A percentile compares a stretch with the other conserved stretches of the same genome.
phyloP scores from a whole-genome alignment of 2,888 invertebrate species.

The Rhamnusium bicolor region DNA sequence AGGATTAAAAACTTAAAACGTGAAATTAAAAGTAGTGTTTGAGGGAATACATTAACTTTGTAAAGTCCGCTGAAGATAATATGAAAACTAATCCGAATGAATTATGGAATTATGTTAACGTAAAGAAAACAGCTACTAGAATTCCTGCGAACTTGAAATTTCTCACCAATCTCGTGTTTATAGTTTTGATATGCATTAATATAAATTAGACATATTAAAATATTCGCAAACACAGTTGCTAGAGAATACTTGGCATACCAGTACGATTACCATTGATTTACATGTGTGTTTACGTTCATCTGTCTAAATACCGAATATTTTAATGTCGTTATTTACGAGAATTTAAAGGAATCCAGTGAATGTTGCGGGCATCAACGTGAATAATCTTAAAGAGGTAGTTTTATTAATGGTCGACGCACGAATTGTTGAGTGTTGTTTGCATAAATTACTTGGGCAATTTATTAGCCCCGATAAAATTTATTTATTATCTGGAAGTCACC shows the following conservation, averaged over 20 bases:
- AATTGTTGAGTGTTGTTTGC: constrained; percentile 9
- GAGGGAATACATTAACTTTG: too few relatives aligned
- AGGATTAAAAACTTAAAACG: too few relatives aligned
- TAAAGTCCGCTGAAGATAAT: too few relatives aligned
- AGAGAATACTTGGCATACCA: constrained; percentile 48
- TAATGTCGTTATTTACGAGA: constrained; percentile 19
- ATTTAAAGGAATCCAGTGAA: constrained; percentile 11
- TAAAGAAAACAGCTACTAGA: too few relatives aligned
- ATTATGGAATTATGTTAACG: too few relatives aligned
- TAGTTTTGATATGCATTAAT: constrained; percentile 32
- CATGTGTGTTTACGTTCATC: constrained; percentile 44
- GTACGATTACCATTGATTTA: constrained; percentile 48
- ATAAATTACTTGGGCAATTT: neutral
- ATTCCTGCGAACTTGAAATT: constrained; percentile 18
- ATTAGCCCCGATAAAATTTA: neutral
- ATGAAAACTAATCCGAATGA: too few relatives aligned
- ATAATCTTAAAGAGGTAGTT: constrained; percentile 17
- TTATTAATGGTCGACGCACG: neutral
- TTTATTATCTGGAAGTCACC: neutral
- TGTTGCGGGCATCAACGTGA: constrained; percentile 2
- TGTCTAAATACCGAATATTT: constrained; percentile 25
- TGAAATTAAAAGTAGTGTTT: too few relatives aligned
- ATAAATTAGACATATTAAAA: constrained; percentile 40
- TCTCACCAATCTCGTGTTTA: constrained; percentile 14
- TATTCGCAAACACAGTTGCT: constrained; percentile 38